These are phyloP conservation scores for Strix uralensis DNA, from an alignment of 2,113 vertebrate species.

Conservation along the genomic window DNA sequence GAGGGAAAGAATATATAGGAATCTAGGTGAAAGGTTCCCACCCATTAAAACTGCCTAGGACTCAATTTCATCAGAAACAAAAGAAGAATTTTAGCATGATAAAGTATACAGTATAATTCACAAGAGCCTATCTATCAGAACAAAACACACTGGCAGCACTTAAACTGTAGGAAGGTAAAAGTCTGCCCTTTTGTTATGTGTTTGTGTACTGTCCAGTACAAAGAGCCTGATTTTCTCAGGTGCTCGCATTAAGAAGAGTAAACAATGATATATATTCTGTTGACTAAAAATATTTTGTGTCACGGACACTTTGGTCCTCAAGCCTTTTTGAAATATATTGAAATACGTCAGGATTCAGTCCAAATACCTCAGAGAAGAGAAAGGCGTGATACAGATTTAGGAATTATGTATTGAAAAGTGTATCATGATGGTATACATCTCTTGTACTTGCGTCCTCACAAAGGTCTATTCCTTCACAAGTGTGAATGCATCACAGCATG, in stretches of 20 bases:
- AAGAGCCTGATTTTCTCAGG: background rate
- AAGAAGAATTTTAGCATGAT: background rate
- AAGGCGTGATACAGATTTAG: background rate
- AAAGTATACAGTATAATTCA: background rate
- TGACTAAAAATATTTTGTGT: background rate
- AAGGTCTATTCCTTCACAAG: background rate
- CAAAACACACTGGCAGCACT: background rate
- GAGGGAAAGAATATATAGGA: background rate
- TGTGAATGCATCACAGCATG: background rate
- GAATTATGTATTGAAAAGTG: background rate
- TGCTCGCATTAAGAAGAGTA: background rate
- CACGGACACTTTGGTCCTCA: background rate
- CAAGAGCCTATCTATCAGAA: background rate
- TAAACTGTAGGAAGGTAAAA: background rate
- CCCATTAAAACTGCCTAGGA: background rate
- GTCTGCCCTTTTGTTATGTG: background rate
- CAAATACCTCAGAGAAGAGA: background rate
- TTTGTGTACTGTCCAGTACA: background rate
- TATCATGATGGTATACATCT: background rate
- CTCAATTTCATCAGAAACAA: background rate
- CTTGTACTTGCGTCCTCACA: background rate
- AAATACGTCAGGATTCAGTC: background rate
- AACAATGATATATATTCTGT: background rate
- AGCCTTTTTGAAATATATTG: background rate
- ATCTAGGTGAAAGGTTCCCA: background rate